These are phyloP conservation scores for Drosophila phalerata DNA, from an alignment of 2,888 invertebrate genomes.

Conservation along the genomic window DNA sequence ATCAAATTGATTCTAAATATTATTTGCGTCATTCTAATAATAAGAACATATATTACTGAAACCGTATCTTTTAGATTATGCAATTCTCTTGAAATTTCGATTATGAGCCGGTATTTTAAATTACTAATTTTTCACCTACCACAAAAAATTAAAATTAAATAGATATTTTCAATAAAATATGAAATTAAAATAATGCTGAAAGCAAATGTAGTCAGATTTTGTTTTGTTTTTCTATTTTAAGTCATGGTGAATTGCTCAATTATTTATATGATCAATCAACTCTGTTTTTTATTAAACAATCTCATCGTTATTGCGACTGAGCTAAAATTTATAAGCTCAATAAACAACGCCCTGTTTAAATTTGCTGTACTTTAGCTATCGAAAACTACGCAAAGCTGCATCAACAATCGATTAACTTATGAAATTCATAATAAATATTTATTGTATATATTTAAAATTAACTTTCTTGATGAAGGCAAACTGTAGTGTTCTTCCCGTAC, in stretches of 20 bases:
- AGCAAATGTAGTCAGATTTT: not conserved
- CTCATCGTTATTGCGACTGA: too few relatives aligned
- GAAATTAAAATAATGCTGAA: not conserved
- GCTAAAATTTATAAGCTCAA: too few relatives aligned
- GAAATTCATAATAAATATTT: constrained; percentile 39
- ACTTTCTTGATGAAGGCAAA: constrained; percentile 47
- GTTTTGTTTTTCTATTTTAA: not conserved
- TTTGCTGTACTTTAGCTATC: not conserved
- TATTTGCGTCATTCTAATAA: not conserved
- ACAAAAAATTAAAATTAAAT: too few relatives aligned
- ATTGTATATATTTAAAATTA: constrained; percentile 51
- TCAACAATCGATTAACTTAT: constrained; percentile 18
- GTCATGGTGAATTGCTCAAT: not conserved
- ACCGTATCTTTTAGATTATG: not conserved
- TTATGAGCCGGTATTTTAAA: not conserved
- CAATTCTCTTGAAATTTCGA: not conserved
- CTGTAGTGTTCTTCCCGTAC: not conserved
- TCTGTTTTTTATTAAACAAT: not conserved
- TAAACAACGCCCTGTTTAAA: not conserved
- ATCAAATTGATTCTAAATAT: not conserved
- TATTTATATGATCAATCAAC: not conserved
- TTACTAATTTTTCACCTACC: not conserved
- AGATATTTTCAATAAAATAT: not conserved
- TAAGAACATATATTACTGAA: not conserved
- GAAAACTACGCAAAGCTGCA: constrained; percentile 6